Evolutionary conservation across 2,888 invertebrate genomes (phyloP).

Genomic region (Pyrrhia umbra): DNA sequence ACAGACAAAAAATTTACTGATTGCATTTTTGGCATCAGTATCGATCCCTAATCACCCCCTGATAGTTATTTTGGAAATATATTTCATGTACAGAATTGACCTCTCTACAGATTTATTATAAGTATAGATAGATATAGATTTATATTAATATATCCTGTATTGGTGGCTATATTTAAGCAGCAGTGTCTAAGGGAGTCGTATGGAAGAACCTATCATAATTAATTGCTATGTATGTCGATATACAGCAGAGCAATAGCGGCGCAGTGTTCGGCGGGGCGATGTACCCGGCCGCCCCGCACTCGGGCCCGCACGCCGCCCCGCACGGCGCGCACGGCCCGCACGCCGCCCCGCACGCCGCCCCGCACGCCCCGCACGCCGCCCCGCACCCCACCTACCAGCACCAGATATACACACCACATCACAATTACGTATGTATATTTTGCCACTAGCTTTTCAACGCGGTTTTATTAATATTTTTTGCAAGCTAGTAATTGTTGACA

Average conservation of each 20-base stretch:
- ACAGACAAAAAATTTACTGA: too few relatives aligned
- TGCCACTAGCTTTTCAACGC: too few relatives aligned
- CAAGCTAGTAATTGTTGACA: neutral
- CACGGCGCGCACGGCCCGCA: slow-evolving; percentile 23
- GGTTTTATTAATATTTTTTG: neutral
- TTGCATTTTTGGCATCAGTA: too few relatives aligned
- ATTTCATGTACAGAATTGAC: too few relatives aligned
- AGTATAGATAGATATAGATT: too few relatives aligned
- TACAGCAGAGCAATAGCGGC: slow-evolving; percentile 72
- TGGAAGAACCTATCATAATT: too few relatives aligned
- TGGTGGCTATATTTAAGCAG: too few relatives aligned
- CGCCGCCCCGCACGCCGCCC: slow-evolving; percentile 71
- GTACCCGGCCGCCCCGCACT: slow-evolving; percentile 63
- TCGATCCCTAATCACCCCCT: too few relatives aligned
- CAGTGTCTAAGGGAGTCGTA: too few relatives aligned
- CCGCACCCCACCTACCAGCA: slow-evolving; percentile 72
- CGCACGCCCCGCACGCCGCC: slow-evolving; percentile 68
- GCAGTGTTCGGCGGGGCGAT: slow-evolving; percentile 78
- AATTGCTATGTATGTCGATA: neutral
- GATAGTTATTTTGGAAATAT: too few relatives aligned
- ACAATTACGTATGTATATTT: slow-evolving; percentile 83
- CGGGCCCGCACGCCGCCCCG: slow-evolving; percentile 29
- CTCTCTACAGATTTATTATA: too few relatives aligned
- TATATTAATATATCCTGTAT: too few relatives aligned
- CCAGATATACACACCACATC: slow-evolving; percentile 80